These are phyloP conservation scores for Nestor notabilis DNA, from an alignment of 2,113 vertebrate genomes.

Conservation along the genomic window DNA sequence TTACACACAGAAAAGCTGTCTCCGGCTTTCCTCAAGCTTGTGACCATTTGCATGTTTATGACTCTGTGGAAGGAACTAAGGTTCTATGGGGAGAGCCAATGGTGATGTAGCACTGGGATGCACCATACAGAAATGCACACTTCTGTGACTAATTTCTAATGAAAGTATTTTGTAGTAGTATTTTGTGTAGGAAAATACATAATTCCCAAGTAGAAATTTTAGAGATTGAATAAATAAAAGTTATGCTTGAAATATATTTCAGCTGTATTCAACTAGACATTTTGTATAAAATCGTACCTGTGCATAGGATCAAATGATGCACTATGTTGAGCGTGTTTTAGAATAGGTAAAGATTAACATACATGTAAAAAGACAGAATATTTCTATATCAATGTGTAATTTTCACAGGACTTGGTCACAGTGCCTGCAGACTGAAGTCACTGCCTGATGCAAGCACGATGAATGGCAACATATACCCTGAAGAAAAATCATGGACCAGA, in stretches of 20 bases:
- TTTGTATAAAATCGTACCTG: background rate
- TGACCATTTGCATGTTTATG: accelerated
- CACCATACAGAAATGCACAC: background rate
- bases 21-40: background rate
- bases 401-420: accelerated
- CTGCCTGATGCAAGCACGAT: background rate
- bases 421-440: background rate
- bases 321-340: background rate
- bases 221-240: background rate
- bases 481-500: background rate
- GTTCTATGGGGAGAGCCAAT: accelerated
- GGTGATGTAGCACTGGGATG: background rate
- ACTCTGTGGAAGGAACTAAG: background rate
- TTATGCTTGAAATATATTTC: background rate
- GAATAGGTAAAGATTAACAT: background rate
- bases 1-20: background rate
- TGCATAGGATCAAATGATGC: background rate
- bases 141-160: background rate
- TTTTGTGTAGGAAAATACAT: background rate
- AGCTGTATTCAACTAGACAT: background rate
- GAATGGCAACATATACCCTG: background rate
- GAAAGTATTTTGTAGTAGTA: background rate
- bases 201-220: background rate
- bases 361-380: background rate
- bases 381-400: background rate